Evolutionary conservation across 2,113 vertebrate species (phyloP).

Genomic region (Sinocyclocheilus maitianheensis): DNA sequence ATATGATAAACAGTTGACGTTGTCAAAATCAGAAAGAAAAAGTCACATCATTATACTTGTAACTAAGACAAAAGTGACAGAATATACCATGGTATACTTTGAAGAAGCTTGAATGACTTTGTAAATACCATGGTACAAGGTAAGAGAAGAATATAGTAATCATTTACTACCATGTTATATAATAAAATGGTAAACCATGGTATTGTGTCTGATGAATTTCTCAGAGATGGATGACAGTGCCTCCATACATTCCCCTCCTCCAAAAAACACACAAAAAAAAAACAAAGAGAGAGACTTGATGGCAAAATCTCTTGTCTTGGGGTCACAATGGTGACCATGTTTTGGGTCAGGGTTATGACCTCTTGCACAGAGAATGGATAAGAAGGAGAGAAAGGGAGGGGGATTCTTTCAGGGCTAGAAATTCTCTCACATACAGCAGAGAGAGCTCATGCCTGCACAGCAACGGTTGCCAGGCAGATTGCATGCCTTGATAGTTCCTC

Average conservation of each 20-base stretch:
- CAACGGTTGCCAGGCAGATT: slow-evolving; percentile 68
- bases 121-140: not conserved
- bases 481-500: slow-evolving; percentile 51
- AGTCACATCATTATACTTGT: not conserved
- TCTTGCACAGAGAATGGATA: slow-evolving; percentile 34
- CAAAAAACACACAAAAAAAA: not conserved
- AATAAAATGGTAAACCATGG: not conserved
- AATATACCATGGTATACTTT: not conserved
- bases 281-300: slow-evolving; percentile 24
- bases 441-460: slow-evolving; percentile 46
- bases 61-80: not conserved
- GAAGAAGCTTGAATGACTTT: not conserved
- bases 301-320: slow-evolving; percentile 38
- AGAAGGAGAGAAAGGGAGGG: slow-evolving; percentile 29
- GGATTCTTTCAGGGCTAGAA: slow-evolving; percentile 22
- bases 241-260: slow-evolving; percentile 4
- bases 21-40: not conserved
- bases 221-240: slow-evolving; percentile 14
- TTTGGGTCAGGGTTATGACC: slow-evolving; percentile 47
- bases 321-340: slow-evolving; percentile 47
- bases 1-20: not conserved
- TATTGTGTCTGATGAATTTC: not conserved
- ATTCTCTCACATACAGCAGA: slow-evolving; percentile 47
- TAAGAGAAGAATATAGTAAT: not conserved
- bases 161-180: not conserved